These are phyloP conservation scores for Phania funesta DNA, from an alignment of 2,888 invertebrate genomes.

Conservation along the genomic window DNA sequence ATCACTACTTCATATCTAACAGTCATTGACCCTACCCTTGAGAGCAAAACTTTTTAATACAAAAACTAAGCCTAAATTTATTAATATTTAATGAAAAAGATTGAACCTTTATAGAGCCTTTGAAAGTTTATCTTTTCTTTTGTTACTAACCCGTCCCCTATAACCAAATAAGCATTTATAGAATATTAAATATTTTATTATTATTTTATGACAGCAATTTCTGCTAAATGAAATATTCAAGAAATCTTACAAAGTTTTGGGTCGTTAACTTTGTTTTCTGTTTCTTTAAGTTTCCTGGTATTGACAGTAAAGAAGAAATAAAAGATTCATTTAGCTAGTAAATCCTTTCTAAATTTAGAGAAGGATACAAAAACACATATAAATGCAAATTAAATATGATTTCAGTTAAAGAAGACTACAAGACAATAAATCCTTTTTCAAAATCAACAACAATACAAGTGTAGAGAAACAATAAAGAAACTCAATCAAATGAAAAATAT, in stretches of 20 bases:
- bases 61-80: too few relatives aligned
- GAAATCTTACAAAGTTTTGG: slow-evolving; percentile 1
- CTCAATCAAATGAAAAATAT: slow-evolving; percentile 40
- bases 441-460: slow-evolving; percentile 11
- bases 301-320: not conserved
- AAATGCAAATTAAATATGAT: slow-evolving; percentile 41
- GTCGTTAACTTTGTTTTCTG: slow-evolving; percentile 1
- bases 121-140: too few relatives aligned
- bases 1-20: too few relatives aligned
- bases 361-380: not conserved
- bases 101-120: too few relatives aligned
- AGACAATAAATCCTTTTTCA: not conserved
- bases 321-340: not conserved
- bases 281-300: not conserved
- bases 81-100: too few relatives aligned
- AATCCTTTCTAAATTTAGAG: not conserved
- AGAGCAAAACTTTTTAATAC: too few relatives aligned
- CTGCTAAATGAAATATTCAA: too few relatives aligned
- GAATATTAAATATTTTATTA: too few relatives aligned
- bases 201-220: too few relatives aligned
- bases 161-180: too few relatives aligned
- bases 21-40: too few relatives aligned
- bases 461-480: not conserved
- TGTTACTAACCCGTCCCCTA: too few relatives aligned
- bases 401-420: slow-evolving; percentile 17